Base-by-base conservation (phyloP, 2,113 vertebrate genomes). In the Lepus americanus region DNA sequence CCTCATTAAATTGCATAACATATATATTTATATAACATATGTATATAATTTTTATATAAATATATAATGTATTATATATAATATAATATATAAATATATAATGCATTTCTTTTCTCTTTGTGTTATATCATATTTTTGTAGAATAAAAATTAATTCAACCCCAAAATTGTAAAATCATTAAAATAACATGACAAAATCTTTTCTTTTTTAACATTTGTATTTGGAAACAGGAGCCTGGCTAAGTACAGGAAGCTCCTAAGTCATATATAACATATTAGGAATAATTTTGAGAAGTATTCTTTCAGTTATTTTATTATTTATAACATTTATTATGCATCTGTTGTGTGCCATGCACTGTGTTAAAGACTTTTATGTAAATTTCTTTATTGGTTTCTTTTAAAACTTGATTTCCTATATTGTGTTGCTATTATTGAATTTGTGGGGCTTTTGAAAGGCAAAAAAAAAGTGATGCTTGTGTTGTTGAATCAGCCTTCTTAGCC, bases 381-480 rank as follows among this genome's bases (percentile, higher is more conserved):
- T 79, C 36, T 14, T 77, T n/a, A 89, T 80, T 80, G 61, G 61
- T 87, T 88, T 90, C 67, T 90, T 79, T 90, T 8, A 89, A 89
- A 93, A 73, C n/a, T 51, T 53, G 90, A 20, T 33, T 95, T 77
- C 86, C 49, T 44, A 22, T 25, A 74, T 66, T 88, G 81, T 92
- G 12, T 53, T 92, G n/a, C 14, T 73, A 1, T 64, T 61, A 53
- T 87, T 72, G 22, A 88, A 13, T 29, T 39, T 89, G n/a, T 87
- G 72, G 9, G 6, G 17, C 64, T 59, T 92, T 51, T 83, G 13
- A 67, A 93, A 64, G 27, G 31, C 55, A 51, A 76, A 80, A 87
- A n/a, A 88, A 10, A 4, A 1, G 11, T 19, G 19, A 78, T 73
- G 49, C 44, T 86, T 90, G 8, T 69, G 33, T 64, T 95, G 33